Conservation (phyloP, 2,113 vertebrate species). For the Gopherus flavomarginatus region DNA sequence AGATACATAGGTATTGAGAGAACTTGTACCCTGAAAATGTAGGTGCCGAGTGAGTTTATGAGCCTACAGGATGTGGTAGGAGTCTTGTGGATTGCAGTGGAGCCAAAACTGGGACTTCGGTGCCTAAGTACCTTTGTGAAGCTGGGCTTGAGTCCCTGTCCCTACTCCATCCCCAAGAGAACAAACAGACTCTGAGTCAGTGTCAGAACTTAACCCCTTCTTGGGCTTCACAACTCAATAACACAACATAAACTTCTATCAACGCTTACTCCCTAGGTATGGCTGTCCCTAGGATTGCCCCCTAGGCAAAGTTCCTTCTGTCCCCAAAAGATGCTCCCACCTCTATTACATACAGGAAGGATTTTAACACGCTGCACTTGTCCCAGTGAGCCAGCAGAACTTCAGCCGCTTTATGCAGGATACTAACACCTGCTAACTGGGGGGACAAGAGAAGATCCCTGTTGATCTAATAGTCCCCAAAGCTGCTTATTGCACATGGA, state of each 20-base stretch:
- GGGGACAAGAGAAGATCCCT: not conserved
- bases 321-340: not conserved
- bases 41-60: too few relatives aligned
- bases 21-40: too few relatives aligned
- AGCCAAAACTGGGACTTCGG: too few relatives aligned
- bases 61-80: too few relatives aligned
- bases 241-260: not conserved
- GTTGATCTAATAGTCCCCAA: not conserved
- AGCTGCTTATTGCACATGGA: fast-evolving
- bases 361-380: not conserved
- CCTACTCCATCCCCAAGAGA: constrained; percentile 12
- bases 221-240: constrained; percentile 9
- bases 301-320: not conserved
- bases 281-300: not conserved
- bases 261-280: not conserved
- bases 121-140: too few relatives aligned
- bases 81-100: too few relatives aligned
- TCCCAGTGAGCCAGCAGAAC: not conserved
- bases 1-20: too few relatives aligned
- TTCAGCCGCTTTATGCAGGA: not conserved
- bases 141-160: not conserved
- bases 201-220: not conserved
- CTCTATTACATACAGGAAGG: not conserved
- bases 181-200: not conserved
- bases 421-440: not conserved